phyloP scores from a whole-genome alignment of 1,140 invertebrate genomes.

The Anastrepha ludens region DNA sequence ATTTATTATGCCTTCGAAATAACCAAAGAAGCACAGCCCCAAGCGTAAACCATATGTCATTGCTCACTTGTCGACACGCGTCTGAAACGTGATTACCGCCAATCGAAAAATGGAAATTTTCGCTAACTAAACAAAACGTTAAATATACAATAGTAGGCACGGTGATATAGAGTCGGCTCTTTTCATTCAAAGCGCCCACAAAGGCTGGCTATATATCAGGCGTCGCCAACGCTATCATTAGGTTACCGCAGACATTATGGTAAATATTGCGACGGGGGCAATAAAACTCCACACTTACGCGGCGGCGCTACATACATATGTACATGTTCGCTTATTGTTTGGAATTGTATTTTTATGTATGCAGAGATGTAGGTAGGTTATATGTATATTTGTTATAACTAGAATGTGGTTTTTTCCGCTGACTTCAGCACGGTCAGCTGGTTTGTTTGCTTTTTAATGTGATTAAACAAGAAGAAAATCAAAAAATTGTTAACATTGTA shows the following conservation, averaged over 20 bases:
- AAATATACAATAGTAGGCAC: neutral
- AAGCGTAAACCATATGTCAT: neutral
- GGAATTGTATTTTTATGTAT: neutral
- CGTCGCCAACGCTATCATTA: neutral
- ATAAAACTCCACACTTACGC: neutral
- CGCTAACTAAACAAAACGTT: neutral
- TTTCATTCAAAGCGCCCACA: neutral
- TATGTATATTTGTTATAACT: neutral
- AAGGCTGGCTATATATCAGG: neutral
- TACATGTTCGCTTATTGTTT: neutral
- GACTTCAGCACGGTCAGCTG: neutral
- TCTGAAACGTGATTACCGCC: neutral
- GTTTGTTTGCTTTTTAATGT: neutral
- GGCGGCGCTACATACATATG: neutral
- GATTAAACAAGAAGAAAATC: too few relatives aligned
- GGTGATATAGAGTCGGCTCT: neutral
- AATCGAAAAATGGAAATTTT: slow-evolving; percentile 16
- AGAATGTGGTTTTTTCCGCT: neutral
- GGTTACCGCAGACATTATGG: neutral
- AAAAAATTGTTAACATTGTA: too few relatives aligned
- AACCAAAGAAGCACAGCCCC: too few relatives aligned
- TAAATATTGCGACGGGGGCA: neutral
- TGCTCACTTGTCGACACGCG: neutral
- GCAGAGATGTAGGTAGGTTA: neutral
- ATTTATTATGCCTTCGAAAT: neutral